Percentiles rank a stretch among this genome's conserved stretches.
phyloP scores from a whole-genome alignment of 2,797 vertebrate species.

The Presbytis comata region DNA sequence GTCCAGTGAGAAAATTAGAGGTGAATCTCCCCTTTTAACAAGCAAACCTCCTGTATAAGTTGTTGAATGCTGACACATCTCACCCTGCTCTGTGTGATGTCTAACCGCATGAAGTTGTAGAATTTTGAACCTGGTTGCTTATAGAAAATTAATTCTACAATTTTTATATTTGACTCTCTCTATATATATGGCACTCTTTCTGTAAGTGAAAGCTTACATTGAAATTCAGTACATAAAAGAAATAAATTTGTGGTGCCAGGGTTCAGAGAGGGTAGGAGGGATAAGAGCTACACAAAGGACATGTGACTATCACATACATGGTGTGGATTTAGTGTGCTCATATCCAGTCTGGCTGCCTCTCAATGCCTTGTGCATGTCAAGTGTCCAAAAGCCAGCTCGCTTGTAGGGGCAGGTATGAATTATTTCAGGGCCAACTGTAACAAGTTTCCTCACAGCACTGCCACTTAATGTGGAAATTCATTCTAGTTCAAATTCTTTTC shows the following conservation, averaged over 20 bases:
- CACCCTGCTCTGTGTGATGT: neutral
- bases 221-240: neutral
- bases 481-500: neutral
- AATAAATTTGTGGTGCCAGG: neutral
- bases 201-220: neutral
- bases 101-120: neutral
- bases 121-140: neutral
- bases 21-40: neutral
- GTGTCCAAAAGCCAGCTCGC: neutral
- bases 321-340: accelerated
- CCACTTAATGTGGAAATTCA: neutral
- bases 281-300: neutral
- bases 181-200: neutral
- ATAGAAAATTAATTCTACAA: neutral
- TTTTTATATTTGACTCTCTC: neutral
- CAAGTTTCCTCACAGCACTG: neutral
- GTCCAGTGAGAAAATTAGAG: neutral
- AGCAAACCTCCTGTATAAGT: neutral
- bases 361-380: too few relatives aligned
- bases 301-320: accelerated
- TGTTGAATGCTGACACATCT: neutral
- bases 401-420: neutral
- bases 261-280: neutral
- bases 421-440: neutral
- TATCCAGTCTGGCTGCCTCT: neutral